Conservation (phyloP, 2,888 invertebrate species). For the Lapara coniferarum region DNA sequence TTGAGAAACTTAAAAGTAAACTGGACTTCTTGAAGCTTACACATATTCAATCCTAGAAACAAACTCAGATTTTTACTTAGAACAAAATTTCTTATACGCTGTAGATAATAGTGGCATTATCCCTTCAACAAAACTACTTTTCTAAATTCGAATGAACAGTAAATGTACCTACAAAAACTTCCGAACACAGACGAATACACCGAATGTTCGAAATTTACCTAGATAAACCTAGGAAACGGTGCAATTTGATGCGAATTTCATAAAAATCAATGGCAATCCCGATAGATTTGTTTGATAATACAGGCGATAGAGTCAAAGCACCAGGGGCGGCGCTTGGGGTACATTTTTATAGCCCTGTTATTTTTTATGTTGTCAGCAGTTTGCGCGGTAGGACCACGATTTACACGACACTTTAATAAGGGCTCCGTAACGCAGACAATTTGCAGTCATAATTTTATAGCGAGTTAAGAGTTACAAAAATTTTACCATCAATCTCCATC, state of each 20-base stretch:
- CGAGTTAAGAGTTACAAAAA: not conserved
- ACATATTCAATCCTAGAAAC: not conserved
- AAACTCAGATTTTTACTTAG: too few species aligned
- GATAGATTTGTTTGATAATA: conserved; percentile 49
- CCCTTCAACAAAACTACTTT: not conserved
- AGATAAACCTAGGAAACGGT: conserved; percentile 26
- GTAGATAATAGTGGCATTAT: not conserved
- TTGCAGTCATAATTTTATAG: conserved; percentile 32
- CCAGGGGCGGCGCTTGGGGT: conserved; percentile 45
- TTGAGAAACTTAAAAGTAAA: not conserved
- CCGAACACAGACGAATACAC: too few species aligned
- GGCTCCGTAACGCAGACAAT: conserved; percentile 46
- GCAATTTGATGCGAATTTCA: conserved; percentile 38
- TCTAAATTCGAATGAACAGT: not conserved
- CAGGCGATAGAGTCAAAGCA: conserved; percentile 37
- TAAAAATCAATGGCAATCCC: conserved; percentile 45
- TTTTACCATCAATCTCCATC: not conserved
- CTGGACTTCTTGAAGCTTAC: not conserved
- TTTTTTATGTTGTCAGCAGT: conserved; percentile 72
- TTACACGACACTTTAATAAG: conserved; percentile 57
- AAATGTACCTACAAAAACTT: not conserved
- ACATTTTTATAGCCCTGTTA: conserved; percentile 64
- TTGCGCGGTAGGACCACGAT: conserved; percentile 51
- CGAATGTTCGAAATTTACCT: not conserved
- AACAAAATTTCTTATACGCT: too few species aligned